Percentiles rank a stretch among this genome's conserved stretches.
Conservation (phyloP, 2,113 vertebrate genomes). For the Laticauda laticaudata region DNA sequence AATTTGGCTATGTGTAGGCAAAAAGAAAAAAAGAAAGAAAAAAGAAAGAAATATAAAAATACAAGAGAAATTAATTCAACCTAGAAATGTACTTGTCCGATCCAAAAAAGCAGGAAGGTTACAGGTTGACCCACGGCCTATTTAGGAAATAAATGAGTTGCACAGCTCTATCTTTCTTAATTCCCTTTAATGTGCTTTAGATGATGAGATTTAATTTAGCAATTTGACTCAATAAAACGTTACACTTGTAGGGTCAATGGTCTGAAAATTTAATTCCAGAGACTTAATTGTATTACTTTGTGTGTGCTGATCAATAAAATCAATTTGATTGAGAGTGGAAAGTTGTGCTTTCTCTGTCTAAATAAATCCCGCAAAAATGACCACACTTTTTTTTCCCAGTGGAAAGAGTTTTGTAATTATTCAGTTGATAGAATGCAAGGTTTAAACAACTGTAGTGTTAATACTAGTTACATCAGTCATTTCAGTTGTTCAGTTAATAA, state of each 20-base stretch:
- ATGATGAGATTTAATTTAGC: constrained; percentile 83
- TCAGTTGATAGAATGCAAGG: constrained; percentile 51
- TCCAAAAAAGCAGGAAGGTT: neutral
- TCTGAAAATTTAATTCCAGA: constrained; percentile 88
- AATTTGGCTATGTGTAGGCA: neutral
- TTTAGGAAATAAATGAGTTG: constrained; percentile 69
- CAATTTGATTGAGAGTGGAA: constrained; percentile 78
- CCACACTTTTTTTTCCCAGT: constrained; percentile 39
- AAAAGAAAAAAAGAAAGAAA: neutral
- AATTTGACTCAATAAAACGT: constrained; percentile 85
- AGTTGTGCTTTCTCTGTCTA: constrained; percentile 45
- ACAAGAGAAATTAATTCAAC: neutral
- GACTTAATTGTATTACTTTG: constrained; percentile 88
- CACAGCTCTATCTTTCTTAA: constrained; percentile 70
- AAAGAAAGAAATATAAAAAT: neutral
- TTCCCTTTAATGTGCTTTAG: constrained; percentile 78
- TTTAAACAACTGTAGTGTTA: constrained; percentile 42
- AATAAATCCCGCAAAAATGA: constrained; percentile 56
- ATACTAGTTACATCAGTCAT: constrained; percentile 54
- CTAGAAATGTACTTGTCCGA: neutral
- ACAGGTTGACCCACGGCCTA: constrained; percentile 36
- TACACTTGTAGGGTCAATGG: constrained; percentile 84
- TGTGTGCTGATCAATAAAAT: constrained; percentile 83
- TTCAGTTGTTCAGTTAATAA: constrained; percentile 53
- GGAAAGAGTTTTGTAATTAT: constrained; percentile 51